phyloP scores from a whole-genome alignment of 1,140 invertebrate species.

The Aphaenogaster floridana region DNA sequence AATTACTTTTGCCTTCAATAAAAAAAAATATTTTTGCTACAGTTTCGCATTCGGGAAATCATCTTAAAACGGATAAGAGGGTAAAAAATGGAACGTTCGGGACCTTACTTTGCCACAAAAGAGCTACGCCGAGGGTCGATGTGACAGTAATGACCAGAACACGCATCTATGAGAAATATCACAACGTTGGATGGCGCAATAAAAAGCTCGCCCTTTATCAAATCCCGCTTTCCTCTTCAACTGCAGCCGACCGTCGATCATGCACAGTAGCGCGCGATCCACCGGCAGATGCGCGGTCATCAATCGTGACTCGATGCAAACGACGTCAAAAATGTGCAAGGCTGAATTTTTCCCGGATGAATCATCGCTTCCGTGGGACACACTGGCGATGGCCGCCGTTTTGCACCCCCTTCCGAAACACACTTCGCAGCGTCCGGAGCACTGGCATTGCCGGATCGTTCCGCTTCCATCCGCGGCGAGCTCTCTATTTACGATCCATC shows the following conservation, averaged over 20 bases:
- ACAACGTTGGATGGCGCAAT: constrained; percentile 64
- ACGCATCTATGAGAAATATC: constrained; percentile 67
- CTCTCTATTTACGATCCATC: constrained; percentile 25
- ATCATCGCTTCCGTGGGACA: constrained; percentile 70
- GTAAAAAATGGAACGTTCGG: constrained; percentile 40
- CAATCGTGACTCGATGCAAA: constrained; percentile 65
- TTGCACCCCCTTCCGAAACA: constrained; percentile 48
- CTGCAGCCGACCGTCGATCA: constrained; percentile 74
- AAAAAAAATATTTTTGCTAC: background rate
- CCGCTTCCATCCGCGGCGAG: background rate
- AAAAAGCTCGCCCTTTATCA: constrained; percentile 75
- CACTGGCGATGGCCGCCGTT: constrained; percentile 53
- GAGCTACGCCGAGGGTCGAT: constrained; percentile 22
- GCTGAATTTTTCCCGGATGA: constrained; percentile 72
- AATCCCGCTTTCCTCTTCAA: constrained; percentile 72
- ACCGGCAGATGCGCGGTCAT: constrained; percentile 68
- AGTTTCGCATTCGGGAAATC: background rate
- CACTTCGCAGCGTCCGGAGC: constrained; percentile 14
- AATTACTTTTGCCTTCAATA: background rate
- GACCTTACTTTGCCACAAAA: constrained; percentile 35
- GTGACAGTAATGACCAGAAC: constrained; percentile 40
- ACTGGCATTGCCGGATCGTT: constrained; percentile 23
- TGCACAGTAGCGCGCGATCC: constrained; percentile 66
- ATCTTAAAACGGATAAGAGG: constrained; percentile 30
- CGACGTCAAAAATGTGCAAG: constrained; percentile 72